phyloP scores from a whole-genome alignment of 2,888 invertebrate genomes.

The Chorisops tibialis region DNA sequence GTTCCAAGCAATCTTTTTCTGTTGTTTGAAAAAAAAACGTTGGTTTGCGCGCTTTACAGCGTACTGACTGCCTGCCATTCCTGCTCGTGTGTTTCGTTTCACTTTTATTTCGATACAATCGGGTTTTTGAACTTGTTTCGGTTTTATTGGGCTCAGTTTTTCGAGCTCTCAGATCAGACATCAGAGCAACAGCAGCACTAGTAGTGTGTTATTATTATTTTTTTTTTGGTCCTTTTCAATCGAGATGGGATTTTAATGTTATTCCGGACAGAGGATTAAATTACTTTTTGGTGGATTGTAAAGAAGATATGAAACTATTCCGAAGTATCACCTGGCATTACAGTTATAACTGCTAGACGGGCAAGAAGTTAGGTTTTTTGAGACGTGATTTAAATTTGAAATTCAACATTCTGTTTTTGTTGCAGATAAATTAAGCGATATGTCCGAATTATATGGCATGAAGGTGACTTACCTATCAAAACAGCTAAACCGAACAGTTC shows the following conservation, averaged over 20 bases:
- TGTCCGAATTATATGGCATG: background rate
- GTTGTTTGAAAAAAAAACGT: too few relatives aligned
- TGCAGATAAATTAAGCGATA: background rate
- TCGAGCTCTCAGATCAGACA: too few relatives aligned
- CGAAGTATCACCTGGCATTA: too few relatives aligned
- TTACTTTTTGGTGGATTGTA: background rate
- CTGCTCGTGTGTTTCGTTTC: constrained; percentile 19
- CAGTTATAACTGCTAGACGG: too few relatives aligned
- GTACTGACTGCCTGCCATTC: background rate
- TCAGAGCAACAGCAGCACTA: too few relatives aligned
- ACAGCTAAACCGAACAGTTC: constrained; percentile 80
- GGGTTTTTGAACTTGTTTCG: constrained; percentile 12
- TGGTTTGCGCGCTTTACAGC: constrained; percentile 20
- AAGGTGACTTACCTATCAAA: constrained; percentile 65
- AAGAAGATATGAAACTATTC: background rate
- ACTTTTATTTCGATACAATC: constrained; percentile 24
- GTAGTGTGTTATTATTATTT: background rate
- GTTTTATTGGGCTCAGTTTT: too few relatives aligned
- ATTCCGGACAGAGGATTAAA: background rate
- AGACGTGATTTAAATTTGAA: too few relatives aligned
- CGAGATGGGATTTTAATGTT: background rate
- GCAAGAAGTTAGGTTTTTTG: too few relatives aligned
- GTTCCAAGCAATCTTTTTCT: constrained; percentile 22
- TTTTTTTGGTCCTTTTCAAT: background rate
- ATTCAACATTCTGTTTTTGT: background rate